phyloP scores from a whole-genome alignment of 2,888 invertebrate species.

The Syrista parreyssii region DNA sequence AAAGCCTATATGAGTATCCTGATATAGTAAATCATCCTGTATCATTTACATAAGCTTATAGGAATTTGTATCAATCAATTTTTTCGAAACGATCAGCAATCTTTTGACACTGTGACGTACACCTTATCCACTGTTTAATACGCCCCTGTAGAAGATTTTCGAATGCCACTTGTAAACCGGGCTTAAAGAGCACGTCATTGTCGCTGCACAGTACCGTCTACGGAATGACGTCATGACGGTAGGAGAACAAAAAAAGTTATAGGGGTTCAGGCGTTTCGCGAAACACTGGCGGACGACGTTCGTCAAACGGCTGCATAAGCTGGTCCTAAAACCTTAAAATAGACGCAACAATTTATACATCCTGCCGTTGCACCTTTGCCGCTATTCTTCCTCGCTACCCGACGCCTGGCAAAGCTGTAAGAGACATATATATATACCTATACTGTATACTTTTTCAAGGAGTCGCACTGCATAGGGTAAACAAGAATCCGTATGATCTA shows the following conservation, averaged over 20 bases:
- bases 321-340: slow-evolving; percentile 62
- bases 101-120: not conserved
- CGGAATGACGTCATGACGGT: slow-evolving; percentile 22
- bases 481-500: not conserved
- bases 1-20: not conserved
- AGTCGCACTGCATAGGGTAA: not conserved
- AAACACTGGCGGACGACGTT: slow-evolving; percentile 37
- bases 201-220: slow-evolving; percentile 14
- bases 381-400: not conserved
- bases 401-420: not conserved
- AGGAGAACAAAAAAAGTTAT: slow-evolving; percentile 7
- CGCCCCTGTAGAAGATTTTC: not conserved
- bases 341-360: slow-evolving; percentile 63
- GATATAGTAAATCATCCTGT: not conserved
- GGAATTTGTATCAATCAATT: not conserved
- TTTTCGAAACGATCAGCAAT: not conserved
- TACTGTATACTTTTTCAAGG: not conserved
- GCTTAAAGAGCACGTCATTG: not conserved
- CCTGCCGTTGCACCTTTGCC: slow-evolving; percentile 57
- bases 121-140: not conserved
- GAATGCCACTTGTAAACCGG: not conserved
- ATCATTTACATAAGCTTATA: not conserved
- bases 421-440: not conserved
- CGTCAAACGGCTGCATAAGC: slow-evolving; percentile 59
- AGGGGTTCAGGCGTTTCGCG: slow-evolving; percentile 26